Evolutionary conservation across 1,140 invertebrate species (phyloP), one percentile per base, ranked within the genome.

Genomic region (Tetramorium parvispinum): DNA sequence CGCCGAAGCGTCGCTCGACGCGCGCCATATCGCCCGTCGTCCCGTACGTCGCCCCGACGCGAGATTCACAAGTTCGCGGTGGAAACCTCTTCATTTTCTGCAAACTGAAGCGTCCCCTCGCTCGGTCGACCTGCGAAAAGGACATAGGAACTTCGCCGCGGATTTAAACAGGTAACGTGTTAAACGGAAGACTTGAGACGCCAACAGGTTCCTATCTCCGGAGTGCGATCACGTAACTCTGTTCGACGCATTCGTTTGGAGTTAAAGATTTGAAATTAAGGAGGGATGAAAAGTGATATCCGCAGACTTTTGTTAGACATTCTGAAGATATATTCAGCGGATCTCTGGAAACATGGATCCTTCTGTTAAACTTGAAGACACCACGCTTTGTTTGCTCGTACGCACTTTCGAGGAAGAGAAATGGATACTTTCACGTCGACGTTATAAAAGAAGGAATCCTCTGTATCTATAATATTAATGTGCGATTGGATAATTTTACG

Each of bases 1-100:
- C 86, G 79, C 82, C 57, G 63, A 77, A 73, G 88, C 61, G 55
- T 43, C 70, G 87, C 55, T 85, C 46, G 40, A 43, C 55, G 46
- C 57, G 66, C 75, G 37, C 61, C 85, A 71, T 78, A 59, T 2
- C 75, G 57, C 32, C 4, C 32, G 32, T 32, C 65, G 63, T 71
- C 57, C 37, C 16, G 63, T 63, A 21, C 43, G 46, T 49, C n/a
- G 21, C 6, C 13, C 13, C 11, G n/a, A 61, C 21, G 79, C 5
- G 73, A 32, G 16, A 27, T 16, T 46, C 46, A 27, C 24, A 16
- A 24, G 18, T 27, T 46, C 40, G 16, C 16, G 8, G 78, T 40
- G 63, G 32, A 81, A 40, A 27, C 40, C 11, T 81, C 43, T 18
- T 53, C 16, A 18, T 24, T 37, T 27, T 78, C 46, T 40, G 46